Conservation (phyloP, 2,797 vertebrate species). For the Centropyge bicolor region DNA sequence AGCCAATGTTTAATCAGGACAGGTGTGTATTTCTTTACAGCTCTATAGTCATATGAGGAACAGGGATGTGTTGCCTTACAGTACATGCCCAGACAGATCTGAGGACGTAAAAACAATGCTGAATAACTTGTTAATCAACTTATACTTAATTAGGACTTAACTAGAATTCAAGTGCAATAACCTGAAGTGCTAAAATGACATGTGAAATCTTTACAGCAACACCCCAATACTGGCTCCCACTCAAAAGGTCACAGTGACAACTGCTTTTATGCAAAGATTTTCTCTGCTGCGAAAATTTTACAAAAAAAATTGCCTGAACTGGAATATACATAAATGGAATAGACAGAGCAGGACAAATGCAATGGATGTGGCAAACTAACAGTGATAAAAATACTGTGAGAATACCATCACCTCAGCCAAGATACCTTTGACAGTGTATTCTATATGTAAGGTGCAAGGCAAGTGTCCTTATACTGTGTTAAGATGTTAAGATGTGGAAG, state of each 20-base stretch:
- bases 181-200: background rate
- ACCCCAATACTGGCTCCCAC: background rate
- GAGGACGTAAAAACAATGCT: background rate
- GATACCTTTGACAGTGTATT: background rate
- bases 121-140: background rate
- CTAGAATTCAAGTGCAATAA: too few relatives aligned
- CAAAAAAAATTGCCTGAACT: background rate
- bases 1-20: background rate
- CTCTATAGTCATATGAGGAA: background rate
- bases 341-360: background rate
- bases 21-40: background rate
- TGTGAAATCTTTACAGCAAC: too few relatives aligned
- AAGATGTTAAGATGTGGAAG: background rate
- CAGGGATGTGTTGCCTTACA: background rate
- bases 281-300: background rate
- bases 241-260: background rate
- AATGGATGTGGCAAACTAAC: background rate
- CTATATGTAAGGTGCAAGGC: fast-evolving
- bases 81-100: background rate
- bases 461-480: background rate
- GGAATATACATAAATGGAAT: background rate
- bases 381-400: background rate
- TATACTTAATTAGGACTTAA: background rate
- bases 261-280: background rate
- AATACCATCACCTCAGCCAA: fast-evolving